Evolutionary conservation across 2,113 vertebrate species (phyloP), one percentile per base, ranked within the genome.

Genomic region (Aleadryas rufinucha): DNA sequence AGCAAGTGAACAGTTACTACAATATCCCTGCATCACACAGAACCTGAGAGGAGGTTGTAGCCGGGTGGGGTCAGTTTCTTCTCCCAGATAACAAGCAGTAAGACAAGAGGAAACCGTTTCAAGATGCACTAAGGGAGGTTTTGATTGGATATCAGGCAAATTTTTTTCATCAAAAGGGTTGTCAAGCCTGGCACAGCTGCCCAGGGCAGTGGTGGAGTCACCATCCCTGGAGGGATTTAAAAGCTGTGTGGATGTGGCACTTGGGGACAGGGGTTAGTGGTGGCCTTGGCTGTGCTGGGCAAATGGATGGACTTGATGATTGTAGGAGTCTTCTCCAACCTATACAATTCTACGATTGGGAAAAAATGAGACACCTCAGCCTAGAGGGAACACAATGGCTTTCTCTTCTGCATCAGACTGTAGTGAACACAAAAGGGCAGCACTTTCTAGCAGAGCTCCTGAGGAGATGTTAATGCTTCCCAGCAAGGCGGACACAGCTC

Each of bases 301-400:
- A 49, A 28, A 50, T 20, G 19, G 18, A 37, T 37, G 49, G 35
- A 24, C 5, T 4, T 24, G 56, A 19, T 76, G 18, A 10, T 12
- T 42, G 22, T 3, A 37, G 71, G 15, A 26, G 18, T 44, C 64
- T 63, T 70, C 49, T 42, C 49, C 63, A 63, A 28, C 26, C 39
- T 53, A 1, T 10, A 8, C 16, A 19, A 22, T 56, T 41, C 37
- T 37, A 0, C 23, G 14, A 75, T 1, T 79, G 26, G 22, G 65
- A 37, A 68, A 52, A 92, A 68, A 14, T 4, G 59, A 63, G 35
- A 23, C 20, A 50, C 30, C 16, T 20, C 2, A 5, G 37, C 8
- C 49, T 0, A 68, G 39, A 77, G 35, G 9, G 28, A 79, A n/a
- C 26, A 54, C 3, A 1, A 0, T 9, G 33, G 30, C 56, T 54